These are phyloP conservation scores for Leptodactylus fallax DNA, from an alignment of 2,797 vertebrate genomes.

Conservation along the genomic window DNA sequence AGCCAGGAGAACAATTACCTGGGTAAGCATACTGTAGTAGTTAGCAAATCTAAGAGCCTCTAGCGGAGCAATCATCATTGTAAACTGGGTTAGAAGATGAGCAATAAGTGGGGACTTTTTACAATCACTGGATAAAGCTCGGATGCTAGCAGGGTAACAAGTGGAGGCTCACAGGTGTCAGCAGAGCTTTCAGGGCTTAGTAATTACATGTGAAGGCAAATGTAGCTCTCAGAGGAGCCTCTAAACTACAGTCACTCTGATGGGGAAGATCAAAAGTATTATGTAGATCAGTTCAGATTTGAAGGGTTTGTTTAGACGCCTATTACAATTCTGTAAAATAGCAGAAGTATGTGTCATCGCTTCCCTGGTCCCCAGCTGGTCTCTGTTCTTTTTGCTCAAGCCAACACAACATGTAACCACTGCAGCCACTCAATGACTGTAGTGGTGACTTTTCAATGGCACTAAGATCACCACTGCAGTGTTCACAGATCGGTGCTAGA, in stretches of 20 bases:
- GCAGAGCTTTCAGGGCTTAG: background rate
- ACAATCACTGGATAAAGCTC: background rate
- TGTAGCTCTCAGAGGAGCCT: background rate
- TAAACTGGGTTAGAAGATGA: background rate
- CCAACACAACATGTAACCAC: no score
- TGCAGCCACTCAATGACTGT: no score
- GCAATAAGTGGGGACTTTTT: background rate
- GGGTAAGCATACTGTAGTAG: background rate
- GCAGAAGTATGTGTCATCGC: no score
- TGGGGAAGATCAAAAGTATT: background rate
- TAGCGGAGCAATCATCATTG: background rate
- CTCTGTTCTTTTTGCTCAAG: no score
- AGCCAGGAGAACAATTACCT: constrained; percentile 3
- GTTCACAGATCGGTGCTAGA: no score
- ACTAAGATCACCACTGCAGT: no score
- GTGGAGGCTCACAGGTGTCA: background rate
- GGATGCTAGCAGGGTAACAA: background rate
- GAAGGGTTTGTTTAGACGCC: no score
- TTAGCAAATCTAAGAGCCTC: background rate
- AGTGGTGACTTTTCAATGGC: no score
- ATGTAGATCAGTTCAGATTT: background rate
- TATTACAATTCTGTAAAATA: no score
- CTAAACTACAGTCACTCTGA: background rate
- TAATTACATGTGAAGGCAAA: background rate
- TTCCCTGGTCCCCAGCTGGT: no score